Evolutionary conservation across 2,797 vertebrate genomes (phyloP), one percentile per base, ranked within the genome.

Genomic region (Myotis findleyi): DNA sequence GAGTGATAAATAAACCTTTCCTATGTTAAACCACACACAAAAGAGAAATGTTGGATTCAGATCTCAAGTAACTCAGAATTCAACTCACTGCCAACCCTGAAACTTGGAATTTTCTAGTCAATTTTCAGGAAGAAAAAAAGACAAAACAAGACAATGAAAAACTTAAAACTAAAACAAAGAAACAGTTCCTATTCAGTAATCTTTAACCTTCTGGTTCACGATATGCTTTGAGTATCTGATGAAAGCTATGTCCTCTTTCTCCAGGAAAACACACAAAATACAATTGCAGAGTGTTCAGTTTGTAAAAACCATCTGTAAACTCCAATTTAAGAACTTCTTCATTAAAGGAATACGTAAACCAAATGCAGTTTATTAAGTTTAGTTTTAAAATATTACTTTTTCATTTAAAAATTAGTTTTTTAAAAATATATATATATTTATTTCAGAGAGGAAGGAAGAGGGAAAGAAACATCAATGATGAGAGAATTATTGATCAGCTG

Each of bases 261-360:
- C 59, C 33, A 80, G 75, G 64, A 92, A 95, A 82, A 86, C 18
- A 79, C 21, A 90, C 41, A 80, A 77, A 23, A 92, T 21, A 75
- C 7, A 62, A 94, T 1, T 91, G 4, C 62, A 41, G 33, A 62
- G 27, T 41, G 20, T 53, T 92, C 41, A 51, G 38, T 95, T 66
- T 86, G 73, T 41, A 89, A 96, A 94, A 11, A 51, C 73, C 79
- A 86, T 30, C 64, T 87, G 44, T 20, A 82, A 68, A 89, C 51
- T 53, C 12, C 57, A 94, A 84, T 75, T 82, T 92, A 90, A 87
- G 51, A 90, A 55, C 27, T n/a, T 76, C 36, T 66, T 49, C 36
- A 87, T n/a, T 72, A 71, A 93, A 71, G 17, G 4, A 85, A 33
- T 66, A 77, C 21, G 33, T 57, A 91, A 93, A 49, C 23, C 38